Percentiles rank a stretch among this genome's conserved stretches.
Evolutionary conservation across 2,888 invertebrate genomes (phyloP).

Genomic region (Coenonympha glycerion): DNA sequence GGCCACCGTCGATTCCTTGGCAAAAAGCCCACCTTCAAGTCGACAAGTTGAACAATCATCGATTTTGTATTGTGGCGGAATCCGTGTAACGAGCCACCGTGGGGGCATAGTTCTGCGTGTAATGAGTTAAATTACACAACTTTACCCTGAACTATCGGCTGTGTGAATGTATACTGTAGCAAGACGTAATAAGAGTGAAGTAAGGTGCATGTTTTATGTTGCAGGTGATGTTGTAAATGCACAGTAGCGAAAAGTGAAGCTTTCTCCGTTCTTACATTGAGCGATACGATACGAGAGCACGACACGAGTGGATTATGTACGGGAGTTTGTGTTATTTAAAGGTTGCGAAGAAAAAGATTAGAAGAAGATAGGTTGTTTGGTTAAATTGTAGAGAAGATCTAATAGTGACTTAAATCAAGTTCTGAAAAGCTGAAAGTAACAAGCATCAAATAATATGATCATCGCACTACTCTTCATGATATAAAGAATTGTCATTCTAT

Average conservation of each 20-base stretch:
- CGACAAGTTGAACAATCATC: conserved; percentile 38
- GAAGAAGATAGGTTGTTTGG: no score
- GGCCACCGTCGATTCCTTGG: conserved; percentile 27
- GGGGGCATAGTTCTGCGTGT: conserved; percentile 40
- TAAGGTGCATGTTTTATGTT: background rate
- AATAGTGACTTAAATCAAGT: no score
- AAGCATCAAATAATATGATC: no score
- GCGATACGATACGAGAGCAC: background rate
- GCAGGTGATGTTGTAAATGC: conserved; percentile 10
- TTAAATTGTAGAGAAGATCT: no score
- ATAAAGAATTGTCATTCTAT: no score
- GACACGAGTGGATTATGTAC: background rate
- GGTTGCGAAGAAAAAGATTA: background rate
- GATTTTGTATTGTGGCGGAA: conserved; percentile 39
- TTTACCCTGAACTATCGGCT: background rate
- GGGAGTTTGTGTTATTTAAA: background rate
- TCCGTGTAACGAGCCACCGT: conserved; percentile 32
- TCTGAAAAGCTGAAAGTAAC: no score
- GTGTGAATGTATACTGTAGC: conserved; percentile 8
- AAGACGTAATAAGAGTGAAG: background rate
- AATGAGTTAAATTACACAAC: conserved; percentile 40
- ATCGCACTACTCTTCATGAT: no score
- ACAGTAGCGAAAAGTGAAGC: background rate
- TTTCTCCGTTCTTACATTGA: background rate
- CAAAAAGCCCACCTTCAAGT: conserved; percentile 28